Base-by-base conservation (phyloP, 2,888 invertebrate genomes). In the Noctua fimbriata region DNA sequence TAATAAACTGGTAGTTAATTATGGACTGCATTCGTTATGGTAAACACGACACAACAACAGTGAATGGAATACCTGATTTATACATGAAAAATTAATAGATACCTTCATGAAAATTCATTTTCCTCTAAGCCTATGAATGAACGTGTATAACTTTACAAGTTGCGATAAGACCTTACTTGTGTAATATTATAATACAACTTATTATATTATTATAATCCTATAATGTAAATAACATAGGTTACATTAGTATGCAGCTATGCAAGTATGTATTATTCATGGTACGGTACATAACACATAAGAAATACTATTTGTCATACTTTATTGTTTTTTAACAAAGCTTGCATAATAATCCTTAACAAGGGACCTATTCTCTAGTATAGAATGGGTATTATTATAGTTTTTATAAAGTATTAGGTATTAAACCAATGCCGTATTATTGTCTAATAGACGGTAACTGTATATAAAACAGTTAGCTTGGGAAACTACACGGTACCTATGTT, bases 241-340 rank as follows among this genome's bases (percentile, higher is more conserved):
- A 52, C 52, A 87, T 75, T 73, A 87, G 14, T 72, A 74, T 79
- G 73, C 76, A 82, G 74, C 70, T 76, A 65, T 69, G 66, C 76
- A 65, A 83, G 70, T 76, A 55, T 12, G 55, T 60, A 79, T 85
- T 85, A 87, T 85, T 85, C 87, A 85, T 83, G 58, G 49, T 24
- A 32, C 32, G 28, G 73, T 78, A 70, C 66, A 78, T 79, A 73
- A 49, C 65, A 81, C 76, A 74, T 76, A 78, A 80, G 70, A 76
- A 85, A 69, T 24, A 60, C 28, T 69, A 82, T 82, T 82, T 73
- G 73, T 86, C 80, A 77, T 79, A 77, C 41, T 81, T 80, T 67
- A 80, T 82, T 85, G 83, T 83, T 78, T 86, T 86, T 84, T 73
- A 84, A 73, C 76, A 78, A 79, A 77, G 41, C 49, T 81, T 80